Evolutionary conservation across 2,113 vertebrate species (phyloP), one percentile per base, ranked within the genome.

Genomic region (Tamias sibiricus): DNA sequence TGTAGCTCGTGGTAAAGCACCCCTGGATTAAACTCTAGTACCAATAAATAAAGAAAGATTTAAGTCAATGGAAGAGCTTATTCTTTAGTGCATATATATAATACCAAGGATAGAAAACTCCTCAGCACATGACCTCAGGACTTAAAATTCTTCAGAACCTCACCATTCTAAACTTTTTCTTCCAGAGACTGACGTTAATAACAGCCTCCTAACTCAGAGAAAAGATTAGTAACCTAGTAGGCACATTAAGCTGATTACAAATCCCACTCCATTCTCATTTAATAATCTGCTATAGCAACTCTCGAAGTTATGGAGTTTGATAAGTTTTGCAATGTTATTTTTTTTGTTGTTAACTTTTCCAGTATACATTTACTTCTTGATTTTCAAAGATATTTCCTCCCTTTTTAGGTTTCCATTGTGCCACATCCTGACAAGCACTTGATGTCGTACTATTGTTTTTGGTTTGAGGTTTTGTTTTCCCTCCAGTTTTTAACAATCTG

Each of bases 301-400:
- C 69, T 64, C 35, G 1, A 89, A 92, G 40, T 80, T 85, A 79
- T 52, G 35, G 17, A 52, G n/a, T 54, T 37, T 84, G 35, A 35
- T 72, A 87, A 3, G 26, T 87, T 57, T 69, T 24, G 72, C 7
- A 35, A 91, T 87, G 47, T 59, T 87, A 42, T 62, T 62, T 35
- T 77, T 75, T 94, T 96, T 49, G 47, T 49, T 57, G 59, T 22
- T 74, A 40, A 22, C 49, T 75, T 94, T 66, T 57, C 68, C 30
- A 84, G 44, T 57, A 93, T 71, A 71, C 12, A 88, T 84, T 80
- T 83, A 40, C 30, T 76, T 85, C 62, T 64, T 74, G 49, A 74
- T 86, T 85, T 96, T 87, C 32, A 79, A 95, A 92, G 52, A 89
- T n/a, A 47, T 47, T 75, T 89, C 47, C 28, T 95, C 24, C 59